Evolutionary conservation across 2,113 vertebrate genomes (phyloP).

Genomic region (Mustela lutreola): DNA sequence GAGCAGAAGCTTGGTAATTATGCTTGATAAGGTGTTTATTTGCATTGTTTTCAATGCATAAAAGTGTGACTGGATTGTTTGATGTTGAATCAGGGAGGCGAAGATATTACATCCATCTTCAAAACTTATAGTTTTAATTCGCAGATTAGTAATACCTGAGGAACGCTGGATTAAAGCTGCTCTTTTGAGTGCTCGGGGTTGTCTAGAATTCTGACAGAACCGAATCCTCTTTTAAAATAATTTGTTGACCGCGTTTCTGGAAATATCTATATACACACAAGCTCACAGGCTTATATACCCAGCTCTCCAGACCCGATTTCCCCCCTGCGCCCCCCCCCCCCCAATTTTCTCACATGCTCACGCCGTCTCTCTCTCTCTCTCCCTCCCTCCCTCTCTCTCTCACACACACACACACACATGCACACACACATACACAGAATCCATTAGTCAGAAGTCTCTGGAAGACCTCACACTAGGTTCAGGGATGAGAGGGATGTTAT

Average conservation of each 20-base stretch:
- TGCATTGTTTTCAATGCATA: slow-evolving; percentile 47
- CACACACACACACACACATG: neutral
- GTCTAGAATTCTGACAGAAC: slow-evolving; percentile 40
- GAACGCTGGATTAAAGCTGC: neutral
- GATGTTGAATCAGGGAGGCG: slow-evolving; percentile 44
- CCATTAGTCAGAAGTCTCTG: slow-evolving; percentile 38
- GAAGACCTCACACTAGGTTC: neutral
- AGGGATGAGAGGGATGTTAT: neutral
- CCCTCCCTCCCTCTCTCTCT: too few relatives aligned
- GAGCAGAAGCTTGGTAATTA: slow-evolving; percentile 44
- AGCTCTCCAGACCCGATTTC: neutral
- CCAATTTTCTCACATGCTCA: neutral
- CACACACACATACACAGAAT: neutral
- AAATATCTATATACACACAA: neutral
- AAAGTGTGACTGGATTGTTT: slow-evolving; percentile 64
- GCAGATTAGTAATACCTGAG: slow-evolving; percentile 66
- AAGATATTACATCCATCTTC: slow-evolving; percentile 58
- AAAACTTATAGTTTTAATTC: slow-evolving; percentile 72
- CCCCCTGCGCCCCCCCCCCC: neutral
- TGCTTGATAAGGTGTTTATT: slow-evolving; percentile 56
- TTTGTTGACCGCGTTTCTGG: neutral
- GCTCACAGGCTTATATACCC: neutral
- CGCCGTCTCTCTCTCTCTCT: neutral
- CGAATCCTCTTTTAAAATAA: neutral
- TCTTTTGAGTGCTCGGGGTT: slow-evolving; percentile 14